Evolutionary conservation across 2,113 vertebrate genomes (phyloP), one percentile per base, ranked within the genome.

Genomic region (Pseudorectes ferrugineus): DNA sequence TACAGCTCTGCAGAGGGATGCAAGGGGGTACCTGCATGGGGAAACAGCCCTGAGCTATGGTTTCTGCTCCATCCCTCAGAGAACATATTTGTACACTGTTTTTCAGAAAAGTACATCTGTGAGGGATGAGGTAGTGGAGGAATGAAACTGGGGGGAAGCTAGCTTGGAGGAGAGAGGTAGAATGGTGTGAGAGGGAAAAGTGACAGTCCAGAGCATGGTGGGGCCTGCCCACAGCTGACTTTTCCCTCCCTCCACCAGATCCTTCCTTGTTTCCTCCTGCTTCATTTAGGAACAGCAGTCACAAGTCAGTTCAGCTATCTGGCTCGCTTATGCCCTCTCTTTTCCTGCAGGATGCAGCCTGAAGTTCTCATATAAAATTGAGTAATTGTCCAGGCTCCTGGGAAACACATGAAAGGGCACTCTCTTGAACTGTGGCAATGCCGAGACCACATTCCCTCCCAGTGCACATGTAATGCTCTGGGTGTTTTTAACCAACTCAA

Each of bases 381-480:
- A 75, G 58, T 79, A 83, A 67, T 63, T 72, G 63, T 55, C 67
- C 63, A 84, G 68, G 58, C 54, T 76, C 68, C 88, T 87, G 88
- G 73, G 88, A 95, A 95, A 91, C 59, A 83, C 36, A 76, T 65
- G 42, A 88, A 86, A 93, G n/a, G 58, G 63, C 65, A 80, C 73
- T 83, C 35, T 80, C 66, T 86, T 78, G 63, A 83, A 75, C 57
- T 63, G 67, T 52, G 77, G 88, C 63, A 72, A 70, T 84, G 68
- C 73, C 59, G 59, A 94, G 55, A 87, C 49, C 58, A 68, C 85
- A 81, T 45, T 80, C 49, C 46, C 42, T 91, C 45, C 61, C 59
- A 57, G 59, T 1, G 2, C 66, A 59, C 55, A 59, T 52, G n/a
- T 91, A 59, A 80, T 70, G 73, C 70, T 73, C 49, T 66, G 45